phyloP scores from a whole-genome alignment of 2,113 vertebrate species.

The Rhinolophus sinicus region DNA sequence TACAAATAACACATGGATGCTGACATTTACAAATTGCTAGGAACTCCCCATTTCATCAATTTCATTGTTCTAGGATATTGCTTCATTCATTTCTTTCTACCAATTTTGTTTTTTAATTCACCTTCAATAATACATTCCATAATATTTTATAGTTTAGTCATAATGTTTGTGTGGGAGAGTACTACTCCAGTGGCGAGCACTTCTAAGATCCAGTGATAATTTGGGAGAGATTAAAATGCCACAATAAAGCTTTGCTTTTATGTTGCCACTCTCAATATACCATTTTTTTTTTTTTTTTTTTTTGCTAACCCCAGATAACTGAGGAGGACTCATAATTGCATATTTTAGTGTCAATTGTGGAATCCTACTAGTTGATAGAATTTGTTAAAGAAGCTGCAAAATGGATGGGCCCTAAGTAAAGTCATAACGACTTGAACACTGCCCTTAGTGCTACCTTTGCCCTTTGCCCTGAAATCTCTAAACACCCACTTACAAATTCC shows the following conservation, averaged over 20 bases:
- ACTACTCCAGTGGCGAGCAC: background rate
- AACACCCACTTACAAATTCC: background rate
- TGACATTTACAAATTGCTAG: background rate
- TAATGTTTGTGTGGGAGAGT: background rate
- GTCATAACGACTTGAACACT: background rate
- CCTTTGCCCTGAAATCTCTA: background rate
- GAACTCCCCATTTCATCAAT: background rate
- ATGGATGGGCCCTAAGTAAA: background rate
- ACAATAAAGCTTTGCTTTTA: background rate
- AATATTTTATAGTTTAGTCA: slow-evolving; percentile 5
- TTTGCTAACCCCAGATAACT: background rate
- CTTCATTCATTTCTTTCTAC: slow-evolving; percentile 28
- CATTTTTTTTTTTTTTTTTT: background rate
- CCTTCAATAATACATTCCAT: background rate
- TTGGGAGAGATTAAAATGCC: background rate
- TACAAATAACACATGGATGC: background rate
- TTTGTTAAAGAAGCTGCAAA: slow-evolving; percentile 1
- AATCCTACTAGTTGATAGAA: background rate
- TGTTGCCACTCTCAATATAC: background rate
- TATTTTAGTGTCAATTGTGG: slow-evolving; percentile 42
- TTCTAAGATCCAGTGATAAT: background rate
- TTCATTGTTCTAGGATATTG: background rate
- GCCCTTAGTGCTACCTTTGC: background rate
- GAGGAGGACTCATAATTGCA: background rate
- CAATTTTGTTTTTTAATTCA: slow-evolving; percentile 30